A percentile compares a stretch with the other conserved stretches of the same genome.
These are phyloP conservation scores for Tanypteryx hageni DNA, from an alignment of 2,888 invertebrate species.

Conservation along the genomic window DNA sequence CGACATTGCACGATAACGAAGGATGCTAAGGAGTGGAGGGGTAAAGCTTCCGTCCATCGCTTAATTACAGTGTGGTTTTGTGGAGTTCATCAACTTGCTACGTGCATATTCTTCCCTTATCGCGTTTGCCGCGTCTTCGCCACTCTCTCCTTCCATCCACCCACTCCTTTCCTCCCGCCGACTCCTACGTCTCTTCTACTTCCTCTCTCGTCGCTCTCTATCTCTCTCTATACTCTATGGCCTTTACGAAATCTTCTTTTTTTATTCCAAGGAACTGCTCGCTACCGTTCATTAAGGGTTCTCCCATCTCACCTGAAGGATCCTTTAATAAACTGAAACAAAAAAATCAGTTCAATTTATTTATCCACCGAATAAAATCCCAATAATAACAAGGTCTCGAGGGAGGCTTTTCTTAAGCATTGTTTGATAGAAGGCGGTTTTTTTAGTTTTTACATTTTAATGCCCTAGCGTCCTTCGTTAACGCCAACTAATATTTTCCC, in stretches of 20 bases:
- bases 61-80: constrained; percentile 14
- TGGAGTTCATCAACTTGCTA: constrained; percentile 13
- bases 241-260: background rate
- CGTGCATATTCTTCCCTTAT: constrained; percentile 3
- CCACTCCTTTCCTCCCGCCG: background rate
- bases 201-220: background rate
- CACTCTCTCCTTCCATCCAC: background rate
- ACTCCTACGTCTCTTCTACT: background rate
- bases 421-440: no score
- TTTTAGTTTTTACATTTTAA: no score
- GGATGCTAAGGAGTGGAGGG: background rate
- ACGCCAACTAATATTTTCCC: no score
- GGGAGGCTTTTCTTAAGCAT: no score
- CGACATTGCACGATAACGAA: constrained; percentile 9
- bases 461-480: no score
- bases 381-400: background rate
- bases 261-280: background rate
- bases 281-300: background rate
- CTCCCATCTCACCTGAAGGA: background rate
- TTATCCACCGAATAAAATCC: background rate
- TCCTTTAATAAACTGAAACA: background rate
- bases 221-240: background rate
- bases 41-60: constrained; percentile 5
- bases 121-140: background rate
- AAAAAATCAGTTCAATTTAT: background rate